These are phyloP conservation scores for Hirundichthys speculiger DNA, from an alignment of 2,113 vertebrate genomes.

Conservation along the genomic window DNA sequence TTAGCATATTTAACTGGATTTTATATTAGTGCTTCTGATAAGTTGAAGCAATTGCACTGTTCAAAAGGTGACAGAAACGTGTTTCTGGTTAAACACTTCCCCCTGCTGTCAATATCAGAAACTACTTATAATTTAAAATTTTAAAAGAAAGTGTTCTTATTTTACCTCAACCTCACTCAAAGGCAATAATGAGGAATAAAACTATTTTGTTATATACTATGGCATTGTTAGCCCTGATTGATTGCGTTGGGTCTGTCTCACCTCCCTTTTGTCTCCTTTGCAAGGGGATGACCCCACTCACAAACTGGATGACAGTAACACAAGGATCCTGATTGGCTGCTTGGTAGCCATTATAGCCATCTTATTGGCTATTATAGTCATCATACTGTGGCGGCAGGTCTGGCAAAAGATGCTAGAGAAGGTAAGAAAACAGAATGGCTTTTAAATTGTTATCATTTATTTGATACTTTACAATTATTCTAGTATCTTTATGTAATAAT, in stretches of 20 bases:
- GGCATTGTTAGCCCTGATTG: constrained; percentile 1
- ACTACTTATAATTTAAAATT: neutral
- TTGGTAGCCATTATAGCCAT: constrained; percentile 97
- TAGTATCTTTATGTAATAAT: no score
- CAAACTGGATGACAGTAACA: constrained; percentile 95
- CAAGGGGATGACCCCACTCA: constrained; percentile 87
- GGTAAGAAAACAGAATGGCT: constrained; percentile 70
- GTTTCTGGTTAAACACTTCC: constrained; percentile 46
- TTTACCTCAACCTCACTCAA: no score
- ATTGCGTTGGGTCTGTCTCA: constrained; percentile 13
- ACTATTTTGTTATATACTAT: neutral
- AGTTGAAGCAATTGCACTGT: neutral
- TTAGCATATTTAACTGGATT: neutral
- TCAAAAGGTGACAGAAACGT: neutral
- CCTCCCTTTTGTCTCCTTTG: constrained; percentile 16
- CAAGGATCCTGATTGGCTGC: constrained; percentile 93
- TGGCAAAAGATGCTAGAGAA: constrained; percentile 99
- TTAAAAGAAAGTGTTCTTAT: no score
- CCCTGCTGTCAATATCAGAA: constrained; percentile 52
- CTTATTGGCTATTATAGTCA: constrained; percentile 92
- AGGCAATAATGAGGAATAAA: neutral
- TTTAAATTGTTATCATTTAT: no score
- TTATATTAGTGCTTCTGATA: neutral
- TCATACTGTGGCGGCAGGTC: constrained; percentile 97
- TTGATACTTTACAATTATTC: no score